Evolutionary conservation across 35 echinoderm and acorn worm genomes (phyloP).

Genomic region (Apostichopus californicus): DNA sequence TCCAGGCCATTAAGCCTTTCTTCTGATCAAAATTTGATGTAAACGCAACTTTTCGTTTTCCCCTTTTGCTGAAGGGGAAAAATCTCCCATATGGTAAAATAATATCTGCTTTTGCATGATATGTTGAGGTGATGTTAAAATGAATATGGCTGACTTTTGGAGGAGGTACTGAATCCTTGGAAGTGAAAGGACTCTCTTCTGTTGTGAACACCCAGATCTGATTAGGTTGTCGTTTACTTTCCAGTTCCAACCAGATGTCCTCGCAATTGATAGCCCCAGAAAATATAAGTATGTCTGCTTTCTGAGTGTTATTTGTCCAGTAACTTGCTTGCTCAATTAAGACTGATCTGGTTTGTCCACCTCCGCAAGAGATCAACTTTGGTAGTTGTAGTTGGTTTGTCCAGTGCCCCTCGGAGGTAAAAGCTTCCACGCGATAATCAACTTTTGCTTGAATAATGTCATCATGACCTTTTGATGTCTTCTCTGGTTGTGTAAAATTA

Average conservation of each 20-base stretch:
- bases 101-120: neutral
- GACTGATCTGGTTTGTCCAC: no score
- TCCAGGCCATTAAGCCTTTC: neutral
- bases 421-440: no score
- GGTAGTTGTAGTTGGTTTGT: no score
- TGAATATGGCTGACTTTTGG: neutral
- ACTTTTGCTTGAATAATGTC: no score
- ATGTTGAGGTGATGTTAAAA: neutral
- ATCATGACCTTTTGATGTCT: no score
- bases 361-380: no score
- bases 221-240: neutral
- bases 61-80: neutral
- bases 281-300: constrained; percentile 1
- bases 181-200: neutral
- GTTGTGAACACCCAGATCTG: neutral
- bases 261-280: neutral
- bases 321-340: no score
- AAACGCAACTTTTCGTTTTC: neutral
- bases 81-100: neutral
- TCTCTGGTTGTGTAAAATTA: no score
- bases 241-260: neutral
- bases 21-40: neutral
- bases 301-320: neutral
- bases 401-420: no score
- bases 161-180: neutral